phyloP scores from a whole-genome alignment of 1,140 invertebrate genomes.

The Drosophila jambulina region DNA sequence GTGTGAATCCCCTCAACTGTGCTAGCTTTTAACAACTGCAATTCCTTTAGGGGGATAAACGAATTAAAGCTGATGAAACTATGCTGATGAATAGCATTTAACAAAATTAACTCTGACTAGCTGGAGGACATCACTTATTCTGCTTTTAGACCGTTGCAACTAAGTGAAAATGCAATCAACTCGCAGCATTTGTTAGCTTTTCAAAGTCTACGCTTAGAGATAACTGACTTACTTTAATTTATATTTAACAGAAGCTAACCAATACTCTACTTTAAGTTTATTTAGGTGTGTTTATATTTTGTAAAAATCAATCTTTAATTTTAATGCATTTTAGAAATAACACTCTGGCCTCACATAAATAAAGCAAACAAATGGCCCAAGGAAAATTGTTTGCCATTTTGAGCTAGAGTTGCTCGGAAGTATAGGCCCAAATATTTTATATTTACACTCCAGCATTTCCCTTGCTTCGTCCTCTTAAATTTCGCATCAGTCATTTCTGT shows the following conservation, averaged over 20 bases:
- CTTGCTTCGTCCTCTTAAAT: background rate
- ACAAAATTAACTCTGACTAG: background rate
- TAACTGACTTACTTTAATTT: background rate
- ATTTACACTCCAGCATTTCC: background rate
- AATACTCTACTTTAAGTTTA: background rate
- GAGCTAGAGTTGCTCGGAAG: background rate
- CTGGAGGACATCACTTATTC: background rate
- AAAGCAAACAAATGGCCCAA: background rate
- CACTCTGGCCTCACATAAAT: background rate
- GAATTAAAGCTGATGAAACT: background rate
- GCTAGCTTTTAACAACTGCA: background rate
- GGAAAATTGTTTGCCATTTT: background rate
- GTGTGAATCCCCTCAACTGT: background rate
- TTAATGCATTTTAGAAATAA: background rate
- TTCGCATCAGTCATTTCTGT: background rate
- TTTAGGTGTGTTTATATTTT: background rate
- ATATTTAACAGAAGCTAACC: background rate
- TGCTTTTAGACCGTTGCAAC: background rate
- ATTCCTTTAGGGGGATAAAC: background rate
- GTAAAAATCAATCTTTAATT: background rate
- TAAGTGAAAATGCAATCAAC: background rate
- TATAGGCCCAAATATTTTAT: constrained; percentile 4
- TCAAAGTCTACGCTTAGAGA: background rate
- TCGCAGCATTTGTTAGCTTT: background rate
- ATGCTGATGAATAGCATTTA: constrained; percentile 1